Conservation (phyloP, 2,113 vertebrate genomes). For the Crotalus tigris region DNA sequence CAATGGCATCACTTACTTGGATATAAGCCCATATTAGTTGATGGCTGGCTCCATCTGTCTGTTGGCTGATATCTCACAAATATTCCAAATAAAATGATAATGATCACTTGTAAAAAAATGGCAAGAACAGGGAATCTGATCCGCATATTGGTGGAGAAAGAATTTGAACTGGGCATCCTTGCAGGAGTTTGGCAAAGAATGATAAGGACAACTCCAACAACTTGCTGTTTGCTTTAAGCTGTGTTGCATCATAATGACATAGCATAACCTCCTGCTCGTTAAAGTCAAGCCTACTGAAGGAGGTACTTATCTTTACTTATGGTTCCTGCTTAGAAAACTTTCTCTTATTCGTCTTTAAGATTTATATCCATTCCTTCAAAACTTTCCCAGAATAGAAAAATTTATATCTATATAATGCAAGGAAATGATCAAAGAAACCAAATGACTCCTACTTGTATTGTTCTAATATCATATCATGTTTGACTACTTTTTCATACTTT, state of each 20-base stretch:
- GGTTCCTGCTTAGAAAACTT: constrained; percentile 4
- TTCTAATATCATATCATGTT: not conserved
- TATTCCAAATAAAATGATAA: constrained; percentile 82
- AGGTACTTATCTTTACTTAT: constrained; percentile 25
- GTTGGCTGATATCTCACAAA: constrained; percentile 77
- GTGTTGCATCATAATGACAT: constrained; percentile 67
- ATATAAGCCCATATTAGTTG: constrained; percentile 53
- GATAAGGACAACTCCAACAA: constrained; percentile 64
- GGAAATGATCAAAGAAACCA: not conserved
- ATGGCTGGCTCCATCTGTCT: accelerated
- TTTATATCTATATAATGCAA: not conserved
- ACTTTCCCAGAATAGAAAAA: not conserved
- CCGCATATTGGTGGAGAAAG: constrained; percentile 85
- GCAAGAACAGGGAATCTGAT: constrained; percentile 83
- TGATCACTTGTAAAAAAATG: constrained; percentile 75
- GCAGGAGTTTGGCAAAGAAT: constrained; percentile 52
- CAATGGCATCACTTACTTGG: constrained; percentile 79
- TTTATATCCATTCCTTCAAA: not conserved
- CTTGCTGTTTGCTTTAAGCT: constrained; percentile 59
- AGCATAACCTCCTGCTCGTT: constrained; percentile 42
- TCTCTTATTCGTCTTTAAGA: not conserved
- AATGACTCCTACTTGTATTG: not conserved
- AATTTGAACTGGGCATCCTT: constrained; percentile 63
- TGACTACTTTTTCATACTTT: not conserved
- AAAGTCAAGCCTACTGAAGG: constrained; percentile 62